Percentiles rank a stretch among this genome's conserved stretches.
Conservation (phyloP, 1,140 invertebrate species). For the Megathymus violae region DNA sequence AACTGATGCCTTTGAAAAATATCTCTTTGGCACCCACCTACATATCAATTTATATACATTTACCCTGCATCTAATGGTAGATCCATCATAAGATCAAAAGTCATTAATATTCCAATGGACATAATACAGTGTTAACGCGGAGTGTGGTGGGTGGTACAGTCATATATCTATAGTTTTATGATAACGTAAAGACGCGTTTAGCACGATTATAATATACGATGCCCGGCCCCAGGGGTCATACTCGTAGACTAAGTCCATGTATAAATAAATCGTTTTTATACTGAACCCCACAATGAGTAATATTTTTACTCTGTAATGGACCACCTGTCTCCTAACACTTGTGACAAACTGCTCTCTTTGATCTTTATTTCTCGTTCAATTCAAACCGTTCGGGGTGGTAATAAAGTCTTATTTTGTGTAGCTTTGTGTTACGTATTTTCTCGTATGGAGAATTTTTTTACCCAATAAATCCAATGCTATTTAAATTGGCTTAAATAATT, state of each 20-base stretch:
- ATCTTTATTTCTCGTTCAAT: slow-evolving; percentile 2
- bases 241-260: background rate
- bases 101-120: background rate
- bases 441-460: slow-evolving; percentile 22
- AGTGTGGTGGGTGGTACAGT: slow-evolving; percentile 1
- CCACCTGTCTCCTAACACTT: slow-evolving; percentile 41
- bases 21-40: too few species aligned
- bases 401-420: slow-evolving; percentile 17
- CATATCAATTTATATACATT: too few species aligned
- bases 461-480: slow-evolving; percentile 25
- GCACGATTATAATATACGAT: slow-evolving; percentile 9
- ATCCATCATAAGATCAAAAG: too few species aligned
- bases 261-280: slow-evolving; percentile 32
- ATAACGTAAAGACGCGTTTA: slow-evolving; percentile 15
- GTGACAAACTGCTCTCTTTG: slow-evolving; percentile 44
- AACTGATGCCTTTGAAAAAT: too few species aligned
- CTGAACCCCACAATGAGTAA: slow-evolving; percentile 32
- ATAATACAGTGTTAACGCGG: slow-evolving; percentile 5
- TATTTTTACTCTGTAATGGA: slow-evolving; percentile 30
- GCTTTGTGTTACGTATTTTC: background rate
- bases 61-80: too few species aligned
- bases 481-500: slow-evolving; percentile 27
- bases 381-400: background rate
- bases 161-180: slow-evolving; percentile 9
- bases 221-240: background rate